phyloP scores from a whole-genome alignment of 2,888 invertebrate genomes.

The Hirtodrosophila trivittata region DNA sequence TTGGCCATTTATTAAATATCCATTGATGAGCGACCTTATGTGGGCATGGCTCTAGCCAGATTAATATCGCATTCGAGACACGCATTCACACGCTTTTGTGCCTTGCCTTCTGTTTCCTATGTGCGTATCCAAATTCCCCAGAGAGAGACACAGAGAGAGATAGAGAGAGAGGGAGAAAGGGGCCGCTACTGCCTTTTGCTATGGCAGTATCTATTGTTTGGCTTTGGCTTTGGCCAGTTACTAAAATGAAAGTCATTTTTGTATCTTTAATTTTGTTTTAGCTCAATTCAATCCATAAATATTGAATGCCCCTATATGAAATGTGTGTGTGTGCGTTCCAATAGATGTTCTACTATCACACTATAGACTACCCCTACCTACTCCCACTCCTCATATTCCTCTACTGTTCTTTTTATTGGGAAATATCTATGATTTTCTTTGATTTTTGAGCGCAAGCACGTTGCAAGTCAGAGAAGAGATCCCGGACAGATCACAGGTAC shows the following conservation, averaged over 20 bases:
- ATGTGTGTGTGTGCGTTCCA: conserved; percentile 1
- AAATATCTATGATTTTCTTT: not conserved
- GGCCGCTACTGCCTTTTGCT: conserved; percentile 8
- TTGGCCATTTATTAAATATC: conserved; percentile 69
- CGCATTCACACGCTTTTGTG: conserved; percentile 73
- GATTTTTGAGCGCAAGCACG: conserved; percentile 7
- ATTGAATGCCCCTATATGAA: conserved; percentile 35
- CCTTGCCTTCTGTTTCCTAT: too few relatives aligned
- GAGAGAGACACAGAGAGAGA: conserved; percentile 37
- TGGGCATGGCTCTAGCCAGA: conserved; percentile 32
- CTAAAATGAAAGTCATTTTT: conserved; percentile 80
- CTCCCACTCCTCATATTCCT: too few relatives aligned
- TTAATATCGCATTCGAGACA: conserved; percentile 71
- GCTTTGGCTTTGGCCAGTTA: conserved; percentile 33
- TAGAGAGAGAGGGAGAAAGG: not conserved
- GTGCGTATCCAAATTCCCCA: conserved; percentile 76
- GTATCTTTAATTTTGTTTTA: conserved; percentile 73
- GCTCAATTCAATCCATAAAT: conserved; percentile 48
- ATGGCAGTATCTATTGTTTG: conserved; percentile 63
- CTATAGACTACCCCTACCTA: too few relatives aligned
- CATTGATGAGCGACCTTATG: conserved; percentile 59
- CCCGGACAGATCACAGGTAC: too few relatives aligned
- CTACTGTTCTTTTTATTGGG: too few relatives aligned
- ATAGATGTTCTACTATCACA: not conserved
- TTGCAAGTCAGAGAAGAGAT: not conserved